Conservation (phyloP, 92 coral and sea anemone genomes). For the Porites rus region DNA sequence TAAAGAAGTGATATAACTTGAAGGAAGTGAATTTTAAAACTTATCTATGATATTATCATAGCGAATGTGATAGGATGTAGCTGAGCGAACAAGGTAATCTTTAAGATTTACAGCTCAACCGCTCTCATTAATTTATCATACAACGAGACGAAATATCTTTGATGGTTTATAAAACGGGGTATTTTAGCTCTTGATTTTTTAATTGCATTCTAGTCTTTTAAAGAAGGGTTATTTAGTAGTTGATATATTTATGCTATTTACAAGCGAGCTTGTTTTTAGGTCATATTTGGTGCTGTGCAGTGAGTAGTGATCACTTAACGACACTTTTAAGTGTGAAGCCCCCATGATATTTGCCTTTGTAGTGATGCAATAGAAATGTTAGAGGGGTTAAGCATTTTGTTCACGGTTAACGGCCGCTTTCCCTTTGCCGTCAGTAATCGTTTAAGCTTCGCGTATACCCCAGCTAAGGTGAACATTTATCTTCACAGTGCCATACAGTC, state of each 20-base stretch:
- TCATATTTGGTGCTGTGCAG: background rate
- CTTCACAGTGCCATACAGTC: no score
- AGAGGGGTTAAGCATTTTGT: no score
- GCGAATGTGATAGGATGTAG: background rate
- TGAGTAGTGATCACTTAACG: background rate
- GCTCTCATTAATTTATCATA: slow-evolving; percentile 5
- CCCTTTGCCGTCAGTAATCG: no score
- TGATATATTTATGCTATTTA: slow-evolving; percentile 30
- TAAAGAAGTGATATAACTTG: background rate
- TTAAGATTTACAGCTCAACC: background rate
- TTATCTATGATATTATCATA: background rate
- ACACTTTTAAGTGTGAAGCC: slow-evolving; percentile 18
- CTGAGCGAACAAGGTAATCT: background rate
- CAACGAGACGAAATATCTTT: background rate
- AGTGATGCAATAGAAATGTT: background rate
- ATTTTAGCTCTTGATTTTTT: slow-evolving; percentile 7
- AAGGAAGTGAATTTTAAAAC: background rate
- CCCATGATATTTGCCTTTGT: background rate
- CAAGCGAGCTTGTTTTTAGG: slow-evolving; percentile 3
- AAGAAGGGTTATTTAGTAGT: slow-evolving; percentile 31
- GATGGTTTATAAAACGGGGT: background rate
- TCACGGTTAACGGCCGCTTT: no score
- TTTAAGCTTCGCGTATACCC: no score
- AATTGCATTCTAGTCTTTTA: slow-evolving; percentile 40
- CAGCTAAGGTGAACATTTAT: no score